These are phyloP conservation scores for Astropecten irregularis DNA, from an alignment of 53 echinoderm and acorn worm species.

Conservation along the genomic window DNA sequence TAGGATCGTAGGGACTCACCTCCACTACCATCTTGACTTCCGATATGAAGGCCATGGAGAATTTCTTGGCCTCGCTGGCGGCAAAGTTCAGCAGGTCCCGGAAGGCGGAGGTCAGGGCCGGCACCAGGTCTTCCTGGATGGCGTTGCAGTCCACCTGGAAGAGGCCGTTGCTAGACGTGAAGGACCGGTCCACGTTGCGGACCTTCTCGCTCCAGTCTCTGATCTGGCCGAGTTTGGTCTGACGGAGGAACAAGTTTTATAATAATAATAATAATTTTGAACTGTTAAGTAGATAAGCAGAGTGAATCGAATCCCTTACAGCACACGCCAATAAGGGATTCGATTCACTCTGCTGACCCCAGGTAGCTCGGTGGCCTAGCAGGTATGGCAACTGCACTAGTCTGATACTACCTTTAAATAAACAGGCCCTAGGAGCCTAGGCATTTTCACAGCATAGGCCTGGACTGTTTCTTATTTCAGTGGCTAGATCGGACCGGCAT, in stretches of 20 bases:
- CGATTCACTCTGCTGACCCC: too few species aligned
- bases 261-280: background rate
- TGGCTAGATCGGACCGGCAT: too few species aligned
- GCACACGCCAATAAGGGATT: too few species aligned
- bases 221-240: constrained; percentile 96
- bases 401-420: too few species aligned
- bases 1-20: too few species aligned
- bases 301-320: too few species aligned
- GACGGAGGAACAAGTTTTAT: background rate
- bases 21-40: constrained; percentile 86
- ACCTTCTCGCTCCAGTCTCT: constrained; percentile 91
- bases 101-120: constrained; percentile 85
- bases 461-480: too few species aligned
- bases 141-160: constrained; percentile 88
- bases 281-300: background rate
- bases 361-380: too few species aligned
- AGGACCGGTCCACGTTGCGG: constrained; percentile 75
- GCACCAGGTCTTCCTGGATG: constrained; percentile 84
- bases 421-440: too few species aligned
- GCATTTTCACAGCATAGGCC: too few species aligned
- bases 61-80: constrained; percentile 81
- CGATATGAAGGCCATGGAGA: constrained; percentile 84
- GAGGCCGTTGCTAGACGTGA: constrained; percentile 78
- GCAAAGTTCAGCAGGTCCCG: constrained; percentile 88
- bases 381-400: too few species aligned